Percentiles rank a stretch among this genome's conserved stretches.
Conservation (phyloP, 2,797 vertebrate species). For the Enteromius unitaeniatus region DNA sequence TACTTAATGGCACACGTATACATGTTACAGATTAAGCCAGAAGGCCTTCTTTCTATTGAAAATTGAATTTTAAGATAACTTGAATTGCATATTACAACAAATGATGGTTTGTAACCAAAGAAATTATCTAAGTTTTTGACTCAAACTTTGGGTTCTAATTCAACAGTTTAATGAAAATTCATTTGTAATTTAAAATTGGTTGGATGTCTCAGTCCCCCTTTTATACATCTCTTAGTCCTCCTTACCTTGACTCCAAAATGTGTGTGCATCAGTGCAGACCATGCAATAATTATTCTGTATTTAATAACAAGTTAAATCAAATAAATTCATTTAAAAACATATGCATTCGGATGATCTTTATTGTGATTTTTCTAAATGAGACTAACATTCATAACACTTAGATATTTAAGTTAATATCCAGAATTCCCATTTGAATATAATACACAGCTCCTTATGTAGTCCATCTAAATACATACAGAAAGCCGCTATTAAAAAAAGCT, state of each 20-base stretch:
- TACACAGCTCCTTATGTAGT: background rate
- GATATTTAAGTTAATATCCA: background rate
- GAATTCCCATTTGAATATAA: background rate
- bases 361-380: background rate
- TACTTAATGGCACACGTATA: background rate
- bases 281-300: conserved; percentile 42
- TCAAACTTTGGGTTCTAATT: background rate
- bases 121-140: conserved; percentile 21
- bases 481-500: no score
- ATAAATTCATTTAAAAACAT: conserved; percentile 2
- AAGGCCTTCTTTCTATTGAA: conserved; percentile 38
- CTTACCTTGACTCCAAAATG: background rate
- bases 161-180: background rate
- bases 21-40: background rate
- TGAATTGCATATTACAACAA: conserved; percentile 20
- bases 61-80: conserved; percentile 10
- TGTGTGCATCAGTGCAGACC: conserved; percentile 10
- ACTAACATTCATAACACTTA: background rate
- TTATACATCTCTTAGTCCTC: conserved; percentile 4
- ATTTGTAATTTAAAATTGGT: background rate
- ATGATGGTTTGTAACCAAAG: conserved; percentile 43
- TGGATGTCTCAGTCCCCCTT: background rate
- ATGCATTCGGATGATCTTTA: background rate
- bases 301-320: conserved; percentile 24
- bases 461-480: background rate